phyloP scores from a whole-genome alignment of 2,888 invertebrate species.

The Hololepta plana region DNA sequence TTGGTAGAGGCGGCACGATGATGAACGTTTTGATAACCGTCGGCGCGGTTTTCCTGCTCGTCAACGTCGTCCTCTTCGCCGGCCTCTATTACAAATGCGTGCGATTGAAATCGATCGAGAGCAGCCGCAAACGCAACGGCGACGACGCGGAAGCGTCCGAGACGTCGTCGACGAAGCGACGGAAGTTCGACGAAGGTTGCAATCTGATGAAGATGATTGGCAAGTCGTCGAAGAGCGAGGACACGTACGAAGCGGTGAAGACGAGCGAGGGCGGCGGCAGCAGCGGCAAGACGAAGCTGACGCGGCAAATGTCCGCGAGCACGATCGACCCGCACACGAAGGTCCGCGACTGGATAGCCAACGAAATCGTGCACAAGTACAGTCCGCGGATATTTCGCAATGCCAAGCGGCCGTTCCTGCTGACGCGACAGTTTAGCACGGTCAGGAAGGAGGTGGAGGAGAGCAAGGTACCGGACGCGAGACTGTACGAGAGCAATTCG shows the following conservation, averaged over 20 bases:
- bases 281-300: conserved; percentile 39
- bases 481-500: conserved; percentile 14
- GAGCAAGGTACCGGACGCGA: conserved; percentile 6
- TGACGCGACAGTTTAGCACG: conserved; percentile 1
- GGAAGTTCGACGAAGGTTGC: conserved; percentile 28
- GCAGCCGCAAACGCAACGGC: conserved; percentile 28
- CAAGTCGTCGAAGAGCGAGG: conserved; percentile 30
- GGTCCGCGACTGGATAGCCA: conserved; percentile 73
- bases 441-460: conserved; percentile 3
- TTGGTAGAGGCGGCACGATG: conserved; percentile 30
- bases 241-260: conserved; percentile 32
- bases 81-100: conserved; percentile 49
- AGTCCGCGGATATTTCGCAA: conserved; percentile 47
- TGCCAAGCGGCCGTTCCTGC: conserved; percentile 13
- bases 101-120: conserved; percentile 33
- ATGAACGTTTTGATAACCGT: conserved; percentile 42
- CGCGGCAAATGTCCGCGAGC: conserved; percentile 56
- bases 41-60: conserved; percentile 50
- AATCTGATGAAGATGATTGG: conserved; percentile 38
- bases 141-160: conserved; percentile 24
- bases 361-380: conserved; percentile 55
- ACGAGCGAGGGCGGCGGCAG: conserved; percentile 32
- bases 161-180: conserved; percentile 16
- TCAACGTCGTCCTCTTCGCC: conserved; percentile 53
- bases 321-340: conserved; percentile 75